Conservation (phyloP, 1,140 invertebrate species). For the Telenomus remus region DNA sequence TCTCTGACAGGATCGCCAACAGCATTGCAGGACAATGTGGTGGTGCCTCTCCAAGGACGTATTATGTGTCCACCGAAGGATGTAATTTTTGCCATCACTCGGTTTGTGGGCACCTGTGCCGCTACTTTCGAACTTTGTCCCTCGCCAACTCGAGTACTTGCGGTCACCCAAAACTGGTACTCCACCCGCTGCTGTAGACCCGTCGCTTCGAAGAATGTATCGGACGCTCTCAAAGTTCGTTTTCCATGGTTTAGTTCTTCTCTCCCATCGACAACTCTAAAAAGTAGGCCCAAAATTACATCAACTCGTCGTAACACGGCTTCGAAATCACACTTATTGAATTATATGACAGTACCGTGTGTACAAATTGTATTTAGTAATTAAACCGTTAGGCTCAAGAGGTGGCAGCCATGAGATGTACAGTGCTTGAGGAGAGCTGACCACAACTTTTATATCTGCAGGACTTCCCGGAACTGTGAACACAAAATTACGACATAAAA, state of each 20-base stretch:
- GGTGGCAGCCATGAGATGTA: constrained; percentile 89
- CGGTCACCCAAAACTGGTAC: constrained; percentile 89
- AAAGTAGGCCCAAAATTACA: neutral
- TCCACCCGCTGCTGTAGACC: constrained; percentile 84
- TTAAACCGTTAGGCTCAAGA: constrained; percentile 84
- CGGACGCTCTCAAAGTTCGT: constrained; percentile 78
- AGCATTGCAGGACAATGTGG: constrained; percentile 79
- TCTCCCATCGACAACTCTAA: constrained; percentile 79
- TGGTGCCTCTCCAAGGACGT: constrained; percentile 80
- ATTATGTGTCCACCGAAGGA: constrained; percentile 81
- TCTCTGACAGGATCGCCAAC: constrained; percentile 81
- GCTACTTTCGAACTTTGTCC: constrained; percentile 83
- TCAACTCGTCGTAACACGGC: too few relatives aligned
- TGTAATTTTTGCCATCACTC: constrained; percentile 81
- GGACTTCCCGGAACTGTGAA: constrained; percentile 85
- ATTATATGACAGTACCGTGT: constrained; percentile 76
- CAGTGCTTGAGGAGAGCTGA: constrained; percentile 83
- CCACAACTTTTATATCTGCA: constrained; percentile 87
- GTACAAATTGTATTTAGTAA: constrained; percentile 88
- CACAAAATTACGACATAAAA: constrained; percentile 26
- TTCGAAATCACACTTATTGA: too few relatives aligned
- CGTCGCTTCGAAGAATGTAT: constrained; percentile 81
- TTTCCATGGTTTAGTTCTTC: constrained; percentile 83
- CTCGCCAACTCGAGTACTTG: constrained; percentile 84
- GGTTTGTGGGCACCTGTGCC: constrained; percentile 78